Evolutionary conservation across 2,888 invertebrate genomes (phyloP).

Genomic region (Copidosoma aretas): DNA sequence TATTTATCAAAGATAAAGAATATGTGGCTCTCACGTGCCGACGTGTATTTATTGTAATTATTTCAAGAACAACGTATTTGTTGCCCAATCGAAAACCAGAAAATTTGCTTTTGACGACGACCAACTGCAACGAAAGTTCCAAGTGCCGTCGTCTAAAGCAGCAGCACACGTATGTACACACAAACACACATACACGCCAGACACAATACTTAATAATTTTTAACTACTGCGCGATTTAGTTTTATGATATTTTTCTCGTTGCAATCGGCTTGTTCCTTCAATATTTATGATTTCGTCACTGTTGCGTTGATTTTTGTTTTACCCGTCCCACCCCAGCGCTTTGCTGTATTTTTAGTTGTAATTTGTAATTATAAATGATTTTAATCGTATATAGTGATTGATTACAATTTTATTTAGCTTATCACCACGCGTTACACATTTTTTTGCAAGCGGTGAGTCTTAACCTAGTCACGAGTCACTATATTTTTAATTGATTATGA

Average conservation of each 20-base stretch:
- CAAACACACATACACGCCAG: too few relatives aligned
- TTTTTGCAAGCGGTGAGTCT: conserved; percentile 62
- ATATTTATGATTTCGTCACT: background rate
- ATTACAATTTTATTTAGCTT: conserved; percentile 35
- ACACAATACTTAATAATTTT: conserved; percentile 17
- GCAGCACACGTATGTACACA: background rate
- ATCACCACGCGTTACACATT: conserved; percentile 44
- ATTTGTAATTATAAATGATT: conserved; percentile 44
- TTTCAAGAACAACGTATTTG: conserved; percentile 10
- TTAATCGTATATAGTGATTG: conserved; percentile 40
- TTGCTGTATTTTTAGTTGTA: conserved; percentile 45
- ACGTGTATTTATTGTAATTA: conserved; percentile 24
- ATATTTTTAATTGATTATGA: conserved; percentile 59
- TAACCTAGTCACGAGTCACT: conserved; percentile 63
- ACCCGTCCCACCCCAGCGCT: conserved; percentile 36
- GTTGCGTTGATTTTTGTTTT: conserved; percentile 20
- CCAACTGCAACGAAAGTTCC: background rate
- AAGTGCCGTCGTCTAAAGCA: conserved; percentile 19
- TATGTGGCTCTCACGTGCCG: conserved; percentile 25
- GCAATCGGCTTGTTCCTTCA: conserved; percentile 35
- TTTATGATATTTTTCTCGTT: conserved; percentile 29
- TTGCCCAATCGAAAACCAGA: conserved; percentile 4
- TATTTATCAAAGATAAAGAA: conserved; percentile 29
- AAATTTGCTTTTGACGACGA: conserved; percentile 18
- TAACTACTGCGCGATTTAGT: conserved; percentile 31